Conservation (phyloP, 2,888 invertebrate genomes). For the Exephanes ischioxanthus region DNA sequence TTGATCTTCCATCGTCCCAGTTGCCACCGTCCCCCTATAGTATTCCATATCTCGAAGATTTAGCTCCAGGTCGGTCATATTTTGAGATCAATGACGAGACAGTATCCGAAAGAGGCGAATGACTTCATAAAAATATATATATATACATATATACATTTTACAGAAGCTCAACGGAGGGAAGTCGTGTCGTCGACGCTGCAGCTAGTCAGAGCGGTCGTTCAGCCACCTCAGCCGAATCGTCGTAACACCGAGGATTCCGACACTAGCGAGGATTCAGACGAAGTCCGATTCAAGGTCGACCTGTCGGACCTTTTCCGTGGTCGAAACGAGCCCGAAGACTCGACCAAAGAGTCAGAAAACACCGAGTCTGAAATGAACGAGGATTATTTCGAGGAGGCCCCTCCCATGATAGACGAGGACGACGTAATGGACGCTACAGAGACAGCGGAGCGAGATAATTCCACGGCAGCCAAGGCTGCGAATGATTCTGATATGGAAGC, state of each 20-base stretch:
- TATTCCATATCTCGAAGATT: constrained; percentile 27
- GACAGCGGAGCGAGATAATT: not conserved
- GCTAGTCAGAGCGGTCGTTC: constrained; percentile 9
- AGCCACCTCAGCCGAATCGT: not conserved
- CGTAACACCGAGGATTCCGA: constrained; percentile 26
- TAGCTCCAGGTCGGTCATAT: constrained; percentile 16
- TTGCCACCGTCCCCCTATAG: constrained; percentile 21
- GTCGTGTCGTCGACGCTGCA: constrained; percentile 8
- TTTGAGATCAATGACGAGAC: not conserved
- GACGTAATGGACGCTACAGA: not conserved
- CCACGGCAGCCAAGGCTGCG: not conserved
- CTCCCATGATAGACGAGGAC: not conserved
- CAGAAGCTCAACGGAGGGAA: constrained; percentile 4
- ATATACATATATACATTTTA: not conserved
- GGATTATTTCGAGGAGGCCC: not conserved
- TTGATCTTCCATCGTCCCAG: constrained; percentile 78
- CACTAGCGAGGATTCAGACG: not conserved
- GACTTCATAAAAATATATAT: not conserved
- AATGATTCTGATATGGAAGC: constrained; percentile 68
- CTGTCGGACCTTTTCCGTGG: not conserved
- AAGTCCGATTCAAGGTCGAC: not conserved
- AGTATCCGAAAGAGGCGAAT: not conserved
- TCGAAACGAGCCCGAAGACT: not conserved
- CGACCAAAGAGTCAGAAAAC: not conserved
- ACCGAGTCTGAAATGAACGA: constrained; percentile 23